Conservation (phyloP, 2,888 invertebrate species). For the Panopea generosa region DNA sequence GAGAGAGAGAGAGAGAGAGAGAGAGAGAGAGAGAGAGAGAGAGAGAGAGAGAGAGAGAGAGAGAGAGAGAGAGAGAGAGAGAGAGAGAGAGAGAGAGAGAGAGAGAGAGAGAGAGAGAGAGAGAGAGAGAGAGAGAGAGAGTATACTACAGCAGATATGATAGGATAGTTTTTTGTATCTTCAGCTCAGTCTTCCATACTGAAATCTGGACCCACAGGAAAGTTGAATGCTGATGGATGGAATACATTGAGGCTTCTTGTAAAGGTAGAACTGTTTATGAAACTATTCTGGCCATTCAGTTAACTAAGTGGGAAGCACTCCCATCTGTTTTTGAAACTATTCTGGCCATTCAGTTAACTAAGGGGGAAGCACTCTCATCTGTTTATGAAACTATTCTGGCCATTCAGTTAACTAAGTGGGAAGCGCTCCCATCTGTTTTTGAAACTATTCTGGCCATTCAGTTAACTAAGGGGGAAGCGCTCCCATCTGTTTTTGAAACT, state of each 20-base stretch:
- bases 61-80: slow-evolving; percentile 14
- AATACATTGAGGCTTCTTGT: slow-evolving; percentile 60
- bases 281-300: too few relatives aligned
- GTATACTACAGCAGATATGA: too few relatives aligned
- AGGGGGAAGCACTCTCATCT: too few relatives aligned
- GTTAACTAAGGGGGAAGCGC: too few relatives aligned
- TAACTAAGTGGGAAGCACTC: too few relatives aligned
- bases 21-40: slow-evolving; percentile 14
- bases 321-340: too few relatives aligned
- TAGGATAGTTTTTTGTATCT: slow-evolving; percentile 29
- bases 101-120: slow-evolving; percentile 14
- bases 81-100: slow-evolving; percentile 13
- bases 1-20: slow-evolving; percentile 16
- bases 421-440: too few relatives aligned
- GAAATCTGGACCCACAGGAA: slow-evolving; percentile 38
- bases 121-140: slow-evolving; percentile 9
- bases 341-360: too few relatives aligned
- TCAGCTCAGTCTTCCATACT: slow-evolving; percentile 48
- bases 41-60: slow-evolving; percentile 14
- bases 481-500: too few relatives aligned
- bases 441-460: too few relatives aligned
- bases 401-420: too few relatives aligned
- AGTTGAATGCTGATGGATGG: slow-evolving; percentile 47
- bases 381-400: too few relatives aligned
- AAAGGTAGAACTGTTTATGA: slow-evolving; percentile 55